Percentiles rank a stretch among this genome's conserved stretches.
Evolutionary conservation across 1,140 invertebrate species (phyloP).

Genomic region (Formica exsecta): DNA sequence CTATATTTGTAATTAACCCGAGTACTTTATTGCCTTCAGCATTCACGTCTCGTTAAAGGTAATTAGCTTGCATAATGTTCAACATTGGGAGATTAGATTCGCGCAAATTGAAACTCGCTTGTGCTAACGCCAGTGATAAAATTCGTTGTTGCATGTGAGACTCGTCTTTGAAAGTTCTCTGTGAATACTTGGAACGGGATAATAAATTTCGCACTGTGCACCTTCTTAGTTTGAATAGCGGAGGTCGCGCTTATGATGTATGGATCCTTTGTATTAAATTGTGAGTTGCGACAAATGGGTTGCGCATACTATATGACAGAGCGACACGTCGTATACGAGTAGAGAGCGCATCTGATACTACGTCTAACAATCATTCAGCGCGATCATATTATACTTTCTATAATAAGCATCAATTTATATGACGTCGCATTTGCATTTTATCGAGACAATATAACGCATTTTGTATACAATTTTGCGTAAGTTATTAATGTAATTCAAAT

Average conservation of each 20-base stretch:
- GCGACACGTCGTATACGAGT: not conserved
- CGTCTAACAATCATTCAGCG: not conserved
- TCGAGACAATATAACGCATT: too few species aligned
- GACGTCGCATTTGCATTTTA: too few species aligned
- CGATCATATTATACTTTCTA: not conserved
- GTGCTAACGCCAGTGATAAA: constrained; percentile 25
- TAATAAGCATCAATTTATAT: not conserved
- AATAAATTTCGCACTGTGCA: constrained; percentile 34
- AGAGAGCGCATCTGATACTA: not conserved
- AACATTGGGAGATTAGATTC: constrained; percentile 49
- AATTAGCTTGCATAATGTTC: constrained; percentile 44
- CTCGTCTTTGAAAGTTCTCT: constrained; percentile 14
- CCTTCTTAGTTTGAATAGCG: constrained; percentile 13
- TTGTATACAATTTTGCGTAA: constrained; percentile 3
- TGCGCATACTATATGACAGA: not conserved
- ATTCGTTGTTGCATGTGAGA: constrained; percentile 1
- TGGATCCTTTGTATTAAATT: constrained; percentile 45
- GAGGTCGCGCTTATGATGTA: constrained; percentile 21
- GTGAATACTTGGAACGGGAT: constrained; percentile 26
- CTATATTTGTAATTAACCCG: constrained; percentile 41
- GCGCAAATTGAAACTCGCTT: constrained; percentile 34
- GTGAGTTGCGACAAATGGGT: constrained; percentile 42
- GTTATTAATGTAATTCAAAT: constrained; percentile 5
- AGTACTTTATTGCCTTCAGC: constrained; percentile 35
- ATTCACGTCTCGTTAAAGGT: constrained; percentile 55